A percentile compares a stretch with the other conserved stretches of the same genome.
phyloP scores from a whole-genome alignment of 2,113 vertebrate genomes.

The Lampris incognitus region DNA sequence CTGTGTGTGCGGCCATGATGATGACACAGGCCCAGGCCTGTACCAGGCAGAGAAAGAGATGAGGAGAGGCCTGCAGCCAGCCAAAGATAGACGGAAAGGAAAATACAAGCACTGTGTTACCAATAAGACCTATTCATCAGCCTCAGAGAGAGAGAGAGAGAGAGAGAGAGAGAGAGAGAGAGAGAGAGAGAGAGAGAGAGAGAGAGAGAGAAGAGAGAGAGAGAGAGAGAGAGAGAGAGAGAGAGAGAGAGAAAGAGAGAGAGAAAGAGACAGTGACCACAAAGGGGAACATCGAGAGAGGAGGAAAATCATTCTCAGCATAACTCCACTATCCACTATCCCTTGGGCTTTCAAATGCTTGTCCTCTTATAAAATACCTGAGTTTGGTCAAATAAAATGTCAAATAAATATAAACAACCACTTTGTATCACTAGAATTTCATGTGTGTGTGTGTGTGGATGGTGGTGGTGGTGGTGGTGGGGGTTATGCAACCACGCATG shows the following conservation, averaged over 20 bases:
- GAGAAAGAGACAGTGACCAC: not conserved
- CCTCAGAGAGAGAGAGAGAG: constrained; percentile 22
- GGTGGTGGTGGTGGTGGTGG: not conserved
- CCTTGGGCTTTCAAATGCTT: no score
- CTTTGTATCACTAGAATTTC: no score
- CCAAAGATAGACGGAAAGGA: constrained; percentile 61
- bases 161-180: constrained; percentile 18
- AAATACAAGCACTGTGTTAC: constrained; percentile 67
- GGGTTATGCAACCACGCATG: constrained; percentile 23
- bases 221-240: constrained; percentile 34
- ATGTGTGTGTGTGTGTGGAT: not conserved
- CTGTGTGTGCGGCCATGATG: constrained; percentile 36
- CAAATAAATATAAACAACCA: no score
- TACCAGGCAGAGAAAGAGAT: constrained; percentile 67
- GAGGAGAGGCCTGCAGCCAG: constrained; percentile 54
- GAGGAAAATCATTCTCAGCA: no score
- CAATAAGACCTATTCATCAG: constrained; percentile 68
- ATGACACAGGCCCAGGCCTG: constrained; percentile 70
- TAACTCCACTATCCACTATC: no score
- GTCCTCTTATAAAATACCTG: no score
- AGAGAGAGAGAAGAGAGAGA: not conserved
- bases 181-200: constrained; percentile 17
- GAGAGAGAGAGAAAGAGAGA: no score
- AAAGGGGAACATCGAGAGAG: not conserved
- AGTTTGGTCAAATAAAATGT: no score